These are phyloP conservation scores for Plebejus melissa DNA, from an alignment of 2,888 invertebrate genomes.

Conservation along the genomic window DNA sequence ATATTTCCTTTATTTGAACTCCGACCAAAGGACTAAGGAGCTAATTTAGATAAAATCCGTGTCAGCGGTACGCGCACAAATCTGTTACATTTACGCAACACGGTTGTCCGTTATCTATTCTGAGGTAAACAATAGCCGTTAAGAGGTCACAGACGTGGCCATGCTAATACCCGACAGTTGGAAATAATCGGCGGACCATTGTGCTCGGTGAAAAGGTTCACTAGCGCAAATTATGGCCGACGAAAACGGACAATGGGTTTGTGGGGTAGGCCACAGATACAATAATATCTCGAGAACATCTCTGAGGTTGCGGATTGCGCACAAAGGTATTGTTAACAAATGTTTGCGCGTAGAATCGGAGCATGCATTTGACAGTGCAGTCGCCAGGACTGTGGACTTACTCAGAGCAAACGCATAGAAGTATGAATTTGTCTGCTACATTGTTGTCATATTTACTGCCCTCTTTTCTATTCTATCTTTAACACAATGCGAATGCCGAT, in stretches of 20 bases:
- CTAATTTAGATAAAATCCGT: neutral
- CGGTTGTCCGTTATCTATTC: slow-evolving; percentile 66
- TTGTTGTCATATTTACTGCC: neutral
- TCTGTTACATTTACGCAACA: slow-evolving; percentile 66
- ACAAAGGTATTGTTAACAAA: slow-evolving; percentile 32
- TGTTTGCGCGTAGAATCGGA: slow-evolving; percentile 31
- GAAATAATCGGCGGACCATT: slow-evolving; percentile 58
- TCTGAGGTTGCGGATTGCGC: slow-evolving; percentile 2
- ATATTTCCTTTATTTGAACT: neutral
- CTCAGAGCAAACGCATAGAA: neutral
- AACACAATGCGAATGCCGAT: too few relatives aligned
- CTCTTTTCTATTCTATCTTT: neutral
- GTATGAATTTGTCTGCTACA: neutral
- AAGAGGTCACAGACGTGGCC: slow-evolving; percentile 60
- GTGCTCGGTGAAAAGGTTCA: slow-evolving; percentile 55
- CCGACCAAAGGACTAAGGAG: neutral
- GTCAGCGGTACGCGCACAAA: neutral
- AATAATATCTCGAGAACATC: slow-evolving; percentile 22
- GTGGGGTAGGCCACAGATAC: slow-evolving; percentile 20
- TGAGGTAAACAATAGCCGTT: slow-evolving; percentile 64
- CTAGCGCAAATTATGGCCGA: slow-evolving; percentile 45
- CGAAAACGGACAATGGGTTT: slow-evolving; percentile 34
- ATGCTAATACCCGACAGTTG: slow-evolving; percentile 62
- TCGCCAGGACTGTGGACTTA: slow-evolving; percentile 24
- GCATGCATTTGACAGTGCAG: slow-evolving; percentile 25